Evolutionary conservation across 2,888 invertebrate species (phyloP).

Genomic region (Steromphala cineraria): DNA sequence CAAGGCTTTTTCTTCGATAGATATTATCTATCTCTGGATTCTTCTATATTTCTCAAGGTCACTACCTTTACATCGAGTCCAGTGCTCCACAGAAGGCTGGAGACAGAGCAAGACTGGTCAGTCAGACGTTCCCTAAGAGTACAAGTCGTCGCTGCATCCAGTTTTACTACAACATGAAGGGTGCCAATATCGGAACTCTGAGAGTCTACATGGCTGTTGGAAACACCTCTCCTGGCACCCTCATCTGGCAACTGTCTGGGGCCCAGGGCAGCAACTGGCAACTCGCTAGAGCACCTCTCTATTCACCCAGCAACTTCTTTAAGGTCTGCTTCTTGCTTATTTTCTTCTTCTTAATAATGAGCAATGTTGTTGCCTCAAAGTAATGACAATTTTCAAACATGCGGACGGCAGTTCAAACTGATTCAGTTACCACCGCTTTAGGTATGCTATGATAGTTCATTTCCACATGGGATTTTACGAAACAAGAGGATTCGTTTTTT

Average conservation of each 20-base stretch:
- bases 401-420: too few species aligned
- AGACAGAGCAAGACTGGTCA: slow-evolving; percentile 58
- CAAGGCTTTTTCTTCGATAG: too few species aligned
- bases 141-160: slow-evolving; percentile 47
- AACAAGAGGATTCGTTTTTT: too few species aligned
- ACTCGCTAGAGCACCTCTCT: slow-evolving; percentile 47
- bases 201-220: slow-evolving; percentile 45
- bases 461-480: too few species aligned
- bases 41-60: slow-evolving; percentile 42
- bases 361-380: too few species aligned
- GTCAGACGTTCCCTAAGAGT: slow-evolving; percentile 46
- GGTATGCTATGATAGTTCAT: too few species aligned
- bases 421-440: too few species aligned
- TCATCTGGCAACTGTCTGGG: slow-evolving; percentile 54
- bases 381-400: too few species aligned
- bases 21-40: too few species aligned
- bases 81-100: slow-evolving; percentile 48
- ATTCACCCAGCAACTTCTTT: slow-evolving; percentile 32
- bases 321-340: slow-evolving; percentile 34
- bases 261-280: slow-evolving; percentile 51
- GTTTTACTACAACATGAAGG: slow-evolving; percentile 71
- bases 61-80: slow-evolving; percentile 67
- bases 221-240: slow-evolving; percentile 21
- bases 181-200: slow-evolving; percentile 57
- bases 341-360: too few species aligned